Evolutionary conservation across 2,888 invertebrate species (phyloP).

Genomic region (Trilocha varians): DNA sequence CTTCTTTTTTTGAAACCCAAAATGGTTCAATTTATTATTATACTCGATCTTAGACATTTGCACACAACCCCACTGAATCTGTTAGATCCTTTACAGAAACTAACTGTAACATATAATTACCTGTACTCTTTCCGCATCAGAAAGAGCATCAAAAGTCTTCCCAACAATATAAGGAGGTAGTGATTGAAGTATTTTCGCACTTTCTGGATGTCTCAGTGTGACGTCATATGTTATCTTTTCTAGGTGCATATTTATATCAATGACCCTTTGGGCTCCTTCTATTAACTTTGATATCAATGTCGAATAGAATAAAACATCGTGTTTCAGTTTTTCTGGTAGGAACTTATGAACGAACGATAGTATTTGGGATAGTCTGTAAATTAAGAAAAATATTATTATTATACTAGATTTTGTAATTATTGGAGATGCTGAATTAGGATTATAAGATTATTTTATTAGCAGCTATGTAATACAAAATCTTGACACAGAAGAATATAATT

Average conservation of each 20-base stretch:
- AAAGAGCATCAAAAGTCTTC: slow-evolving; percentile 53
- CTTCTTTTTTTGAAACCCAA: too few relatives aligned
- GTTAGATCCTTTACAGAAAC: too few relatives aligned
- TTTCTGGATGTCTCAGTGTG: slow-evolving; percentile 47
- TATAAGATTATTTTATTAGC: too few relatives aligned
- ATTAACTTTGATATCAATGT: slow-evolving; percentile 54
- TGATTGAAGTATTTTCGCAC: slow-evolving; percentile 34
- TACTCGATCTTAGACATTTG: too few relatives aligned
- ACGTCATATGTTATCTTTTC: slow-evolving; percentile 53
- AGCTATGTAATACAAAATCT: too few relatives aligned
- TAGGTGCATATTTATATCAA: slow-evolving; percentile 51
- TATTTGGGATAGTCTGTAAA: slow-evolving; percentile 46
- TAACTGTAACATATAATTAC: slow-evolving; percentile 27
- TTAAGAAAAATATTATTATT: not conserved
- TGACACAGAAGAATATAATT: too few relatives aligned
- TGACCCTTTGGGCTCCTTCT: slow-evolving; percentile 43
- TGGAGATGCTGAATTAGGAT: too few relatives aligned
- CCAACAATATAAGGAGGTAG: slow-evolving; percentile 38
- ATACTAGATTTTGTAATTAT: not conserved
- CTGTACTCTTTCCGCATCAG: slow-evolving; percentile 58
- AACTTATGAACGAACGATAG: slow-evolving; percentile 43
- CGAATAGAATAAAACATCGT: slow-evolving; percentile 50
- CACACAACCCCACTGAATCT: too few relatives aligned
- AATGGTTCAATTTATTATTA: too few relatives aligned
- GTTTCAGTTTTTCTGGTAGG: slow-evolving; percentile 37